Conservation (phyloP, 2,888 invertebrate species). For the Griposia aprilina region DNA sequence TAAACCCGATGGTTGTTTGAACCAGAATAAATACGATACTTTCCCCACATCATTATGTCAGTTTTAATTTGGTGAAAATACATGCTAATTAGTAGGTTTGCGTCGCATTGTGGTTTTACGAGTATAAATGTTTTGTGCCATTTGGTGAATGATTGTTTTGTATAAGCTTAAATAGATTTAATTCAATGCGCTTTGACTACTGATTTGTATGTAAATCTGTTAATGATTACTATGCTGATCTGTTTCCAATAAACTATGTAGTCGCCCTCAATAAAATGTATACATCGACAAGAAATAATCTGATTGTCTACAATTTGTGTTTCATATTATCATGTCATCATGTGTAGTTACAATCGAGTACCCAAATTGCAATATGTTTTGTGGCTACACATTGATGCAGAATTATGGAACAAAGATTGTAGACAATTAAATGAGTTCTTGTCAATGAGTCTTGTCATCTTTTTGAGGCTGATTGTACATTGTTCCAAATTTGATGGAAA, state of each 20-base stretch:
- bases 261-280: too few species aligned
- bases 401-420: too few species aligned
- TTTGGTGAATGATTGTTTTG: slow-evolving; percentile 21
- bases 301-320: too few species aligned
- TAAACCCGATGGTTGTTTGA: neutral
- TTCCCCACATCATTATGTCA: slow-evolving; percentile 11
- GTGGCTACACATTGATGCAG: too few species aligned
- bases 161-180: slow-evolving; percentile 8
- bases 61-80: slow-evolving; percentile 27
- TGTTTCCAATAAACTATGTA: neutral
- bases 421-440: too few species aligned
- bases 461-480: too few species aligned
- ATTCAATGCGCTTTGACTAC: neutral
- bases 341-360: too few species aligned
- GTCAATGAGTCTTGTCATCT: too few species aligned
- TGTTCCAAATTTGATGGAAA: neutral
- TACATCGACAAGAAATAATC: too few species aligned
- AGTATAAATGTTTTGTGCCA: slow-evolving; percentile 19
- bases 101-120: slow-evolving; percentile 28
- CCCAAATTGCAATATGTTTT: too few species aligned
- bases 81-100: slow-evolving; percentile 41
- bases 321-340: too few species aligned
- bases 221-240: neutral
- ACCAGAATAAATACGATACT: neutral
- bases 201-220: slow-evolving; percentile 7